Evolutionary conservation across 2,888 invertebrate species (phyloP).

Genomic region (Drosophila atroscutellata): DNA sequence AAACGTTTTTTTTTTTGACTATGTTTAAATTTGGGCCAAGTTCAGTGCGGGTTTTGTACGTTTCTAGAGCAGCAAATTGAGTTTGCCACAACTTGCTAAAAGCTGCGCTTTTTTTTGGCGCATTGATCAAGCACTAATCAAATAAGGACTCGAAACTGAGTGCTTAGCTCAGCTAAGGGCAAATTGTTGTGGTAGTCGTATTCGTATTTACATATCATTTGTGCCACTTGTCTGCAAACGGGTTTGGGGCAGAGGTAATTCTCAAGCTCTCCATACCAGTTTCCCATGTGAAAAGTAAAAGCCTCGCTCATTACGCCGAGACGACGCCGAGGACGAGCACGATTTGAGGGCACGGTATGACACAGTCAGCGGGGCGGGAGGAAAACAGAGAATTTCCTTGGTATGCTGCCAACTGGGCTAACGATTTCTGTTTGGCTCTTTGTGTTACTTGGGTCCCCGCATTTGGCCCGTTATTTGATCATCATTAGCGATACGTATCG

Average conservation of each 20-base stretch:
- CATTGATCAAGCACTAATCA: conserved; percentile 71
- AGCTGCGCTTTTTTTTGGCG: conserved; percentile 43
- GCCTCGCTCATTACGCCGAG: conserved; percentile 67
- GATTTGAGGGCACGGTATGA: conserved; percentile 49
- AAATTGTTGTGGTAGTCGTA: conserved; percentile 59
- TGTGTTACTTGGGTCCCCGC: conserved; percentile 44
- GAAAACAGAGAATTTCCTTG: conserved; percentile 58
- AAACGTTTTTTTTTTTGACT: not conserved
- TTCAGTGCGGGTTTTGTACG: not conserved
- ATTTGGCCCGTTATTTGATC: conserved; percentile 77
- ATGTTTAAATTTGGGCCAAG: not conserved
- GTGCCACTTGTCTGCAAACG: conserved; percentile 28
- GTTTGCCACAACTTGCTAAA: not conserved
- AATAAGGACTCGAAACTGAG: conserved; percentile 44
- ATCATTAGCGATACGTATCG: conserved; percentile 79
- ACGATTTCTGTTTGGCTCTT: conserved; percentile 67
- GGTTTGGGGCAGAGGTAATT: conserved; percentile 20
- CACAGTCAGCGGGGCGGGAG: conserved; percentile 44
- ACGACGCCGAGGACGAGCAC: conserved; percentile 28
- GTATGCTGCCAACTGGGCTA: conserved; percentile 76
- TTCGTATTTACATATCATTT: conserved; percentile 73
- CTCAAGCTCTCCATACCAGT: conserved; percentile 6
- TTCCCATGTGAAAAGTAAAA: conserved; percentile 45
- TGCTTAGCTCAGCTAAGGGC: conserved; percentile 36
- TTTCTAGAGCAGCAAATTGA: conserved; percentile 9